A percentile compares a stretch with the other conserved stretches of the same genome.
Evolutionary conservation across 2,888 invertebrate species (phyloP).

Genomic region (Dynastes hyllus): DNA sequence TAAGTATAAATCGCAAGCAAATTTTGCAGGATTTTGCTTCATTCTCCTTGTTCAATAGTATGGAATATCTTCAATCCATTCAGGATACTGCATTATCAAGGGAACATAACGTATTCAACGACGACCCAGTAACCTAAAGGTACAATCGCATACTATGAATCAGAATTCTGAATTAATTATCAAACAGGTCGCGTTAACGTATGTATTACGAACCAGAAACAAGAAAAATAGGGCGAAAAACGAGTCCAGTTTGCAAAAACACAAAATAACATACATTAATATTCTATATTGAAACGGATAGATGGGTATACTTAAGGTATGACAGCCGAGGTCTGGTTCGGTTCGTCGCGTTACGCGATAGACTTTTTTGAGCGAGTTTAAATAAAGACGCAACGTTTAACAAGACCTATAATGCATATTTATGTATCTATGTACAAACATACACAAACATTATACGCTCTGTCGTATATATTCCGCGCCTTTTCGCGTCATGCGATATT

Average conservation of each 20-base stretch:
- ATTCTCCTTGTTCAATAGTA: too few species aligned
- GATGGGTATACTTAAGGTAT: constrained; percentile 24
- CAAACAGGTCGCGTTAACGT: neutral
- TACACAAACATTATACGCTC: neutral
- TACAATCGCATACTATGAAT: constrained; percentile 5
- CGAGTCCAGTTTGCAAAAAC: constrained; percentile 28
- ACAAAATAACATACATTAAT: constrained; percentile 12
- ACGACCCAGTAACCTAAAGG: constrained; percentile 34
- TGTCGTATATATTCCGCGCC: neutral
- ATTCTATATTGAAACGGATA: constrained; percentile 14
- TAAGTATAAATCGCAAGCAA: too few species aligned
- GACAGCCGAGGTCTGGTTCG: constrained; percentile 21
- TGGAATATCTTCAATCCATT: too few species aligned
- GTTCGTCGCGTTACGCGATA: neutral
- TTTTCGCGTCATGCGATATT: constrained; percentile 53
- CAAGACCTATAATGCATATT: neutral
- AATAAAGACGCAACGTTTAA: neutral
- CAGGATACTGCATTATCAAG: neutral
- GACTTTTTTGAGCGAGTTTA: neutral
- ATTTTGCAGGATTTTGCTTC: too few species aligned
- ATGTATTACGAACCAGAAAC: constrained; percentile 22
- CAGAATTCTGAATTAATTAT: constrained; percentile 27
- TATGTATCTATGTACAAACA: neutral
- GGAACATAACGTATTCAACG: neutral
- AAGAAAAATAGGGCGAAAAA: constrained; percentile 23